Base-by-base conservation (phyloP, 2,113 vertebrate genomes). In the Engystomops pustulosus region DNA sequence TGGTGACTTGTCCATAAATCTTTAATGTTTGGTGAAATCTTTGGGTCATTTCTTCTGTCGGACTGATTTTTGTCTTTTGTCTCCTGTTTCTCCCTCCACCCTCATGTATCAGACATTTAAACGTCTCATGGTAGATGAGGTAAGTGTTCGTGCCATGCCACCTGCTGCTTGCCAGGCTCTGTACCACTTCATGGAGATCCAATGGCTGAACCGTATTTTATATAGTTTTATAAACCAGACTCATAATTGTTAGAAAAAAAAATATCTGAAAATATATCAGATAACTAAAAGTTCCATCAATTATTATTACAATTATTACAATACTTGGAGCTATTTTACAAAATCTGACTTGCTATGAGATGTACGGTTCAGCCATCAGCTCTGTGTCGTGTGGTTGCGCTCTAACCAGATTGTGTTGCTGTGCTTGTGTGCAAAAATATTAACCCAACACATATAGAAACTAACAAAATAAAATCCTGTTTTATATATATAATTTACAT, bases 71-170 rank as follows among this genome's bases (percentile, higher is more conserved):
- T 45, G 72, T 60, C 79, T 77, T 85, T 85, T 80, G 47, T 89
- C 83, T 67, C 18, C 8, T 67, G 27, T 65, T 65, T 49, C 45
- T 55, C 41, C 36, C 36, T 9, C 32, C 62, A 36, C 15, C 32
- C 17, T 7, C 62, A 67, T 67, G 76, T 88, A 87, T 74, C 92
- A 97, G 96, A 97, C 90, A 86, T 93, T 97, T 91, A 97, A 97
- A 93, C 92, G 96, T 88, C 95, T 97, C 91, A 91, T 97, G 94
- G 96, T 95, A 82, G 96, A 97, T 85, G 96, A 97, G 95, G 96
- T 97, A 96, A 93, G 96, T 90, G 86, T 71, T 27, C 83, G 87
- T 86, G 85, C 87, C 82, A 74, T 87, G 55, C 87, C 81, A 83
- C 53, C 62, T 82, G 12, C 79, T 88, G 12, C 60, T 30, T 36